Conservation (phyloP, 1,140 invertebrate species). For the Ceratitis capitata region DNA sequence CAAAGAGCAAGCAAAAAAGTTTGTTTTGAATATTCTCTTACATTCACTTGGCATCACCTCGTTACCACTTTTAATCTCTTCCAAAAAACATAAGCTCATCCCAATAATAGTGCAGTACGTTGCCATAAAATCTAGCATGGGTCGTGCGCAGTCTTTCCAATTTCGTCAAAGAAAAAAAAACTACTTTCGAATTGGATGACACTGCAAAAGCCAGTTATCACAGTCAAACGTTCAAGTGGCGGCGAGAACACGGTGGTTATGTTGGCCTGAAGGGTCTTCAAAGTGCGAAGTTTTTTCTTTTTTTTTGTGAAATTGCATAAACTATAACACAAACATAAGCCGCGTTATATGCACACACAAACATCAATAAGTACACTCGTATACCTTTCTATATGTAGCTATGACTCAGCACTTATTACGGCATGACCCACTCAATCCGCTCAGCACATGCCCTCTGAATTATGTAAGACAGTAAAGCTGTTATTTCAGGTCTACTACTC, state of each 20-base stretch:
- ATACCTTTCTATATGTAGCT: neutral
- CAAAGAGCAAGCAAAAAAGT: neutral
- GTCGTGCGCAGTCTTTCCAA: neutral
- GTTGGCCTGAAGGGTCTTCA: neutral
- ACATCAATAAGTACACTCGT: no score
- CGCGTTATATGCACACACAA: neutral
- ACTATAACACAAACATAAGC: neutral
- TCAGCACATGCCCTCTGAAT: neutral
- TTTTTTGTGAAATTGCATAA: conserved; percentile 27
- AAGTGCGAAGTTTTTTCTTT: neutral
- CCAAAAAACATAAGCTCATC: neutral
- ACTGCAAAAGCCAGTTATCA: conserved; percentile 9
- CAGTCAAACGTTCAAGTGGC: neutral
- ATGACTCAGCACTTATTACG: neutral
- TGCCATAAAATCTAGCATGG: neutral
- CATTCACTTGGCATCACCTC: neutral
- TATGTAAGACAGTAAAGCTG: neutral
- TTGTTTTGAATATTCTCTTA: neutral
- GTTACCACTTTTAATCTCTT: neutral
- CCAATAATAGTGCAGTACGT: neutral
- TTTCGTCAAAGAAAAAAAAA: neutral
- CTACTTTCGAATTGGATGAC: neutral
- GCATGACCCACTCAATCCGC: neutral
- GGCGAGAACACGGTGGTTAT: neutral
- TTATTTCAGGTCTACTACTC: no score